phyloP scores from a whole-genome alignment of 2,113 vertebrate genomes.

The Albula goreensis region DNA sequence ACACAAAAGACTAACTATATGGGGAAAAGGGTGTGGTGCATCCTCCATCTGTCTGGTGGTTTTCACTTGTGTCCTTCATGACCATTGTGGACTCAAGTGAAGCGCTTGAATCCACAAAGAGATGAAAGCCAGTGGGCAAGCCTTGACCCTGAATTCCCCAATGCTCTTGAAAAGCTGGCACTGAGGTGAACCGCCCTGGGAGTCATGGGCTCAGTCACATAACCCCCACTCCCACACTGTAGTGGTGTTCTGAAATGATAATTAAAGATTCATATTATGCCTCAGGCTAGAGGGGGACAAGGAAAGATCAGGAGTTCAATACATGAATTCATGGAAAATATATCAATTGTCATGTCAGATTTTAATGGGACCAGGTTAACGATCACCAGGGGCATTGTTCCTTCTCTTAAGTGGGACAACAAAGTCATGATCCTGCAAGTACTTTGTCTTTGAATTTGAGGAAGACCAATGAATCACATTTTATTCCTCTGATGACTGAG shows the following conservation, averaged over 20 bases:
- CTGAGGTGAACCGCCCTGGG: neutral
- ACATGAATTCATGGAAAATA: constrained; percentile 42
- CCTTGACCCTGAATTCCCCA: neutral
- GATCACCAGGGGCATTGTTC: constrained; percentile 39
- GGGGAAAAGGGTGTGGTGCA: neutral
- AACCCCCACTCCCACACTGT: neutral
- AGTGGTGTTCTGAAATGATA: constrained; percentile 35
- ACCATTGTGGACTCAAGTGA: neutral
- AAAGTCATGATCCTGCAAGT: constrained; percentile 31
- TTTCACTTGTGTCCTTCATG: neutral
- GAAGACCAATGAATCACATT: neutral
- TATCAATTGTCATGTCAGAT: constrained; percentile 50
- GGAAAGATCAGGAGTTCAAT: constrained; percentile 44
- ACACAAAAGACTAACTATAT: neutral
- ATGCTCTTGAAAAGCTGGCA: neutral
- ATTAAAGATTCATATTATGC: constrained; percentile 58
- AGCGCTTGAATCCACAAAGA: neutral
- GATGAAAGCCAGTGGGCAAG: neutral
- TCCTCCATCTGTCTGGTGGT: neutral
- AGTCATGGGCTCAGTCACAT: neutral
- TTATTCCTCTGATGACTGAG: neutral
- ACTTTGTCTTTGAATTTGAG: neutral
- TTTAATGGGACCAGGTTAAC: constrained; percentile 48
- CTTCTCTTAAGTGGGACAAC: constrained; percentile 36
- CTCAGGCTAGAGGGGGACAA: constrained; percentile 34